Evolutionary conservation across 2,113 vertebrate species (phyloP).

Genomic region (Gallinago undulata): DNA sequence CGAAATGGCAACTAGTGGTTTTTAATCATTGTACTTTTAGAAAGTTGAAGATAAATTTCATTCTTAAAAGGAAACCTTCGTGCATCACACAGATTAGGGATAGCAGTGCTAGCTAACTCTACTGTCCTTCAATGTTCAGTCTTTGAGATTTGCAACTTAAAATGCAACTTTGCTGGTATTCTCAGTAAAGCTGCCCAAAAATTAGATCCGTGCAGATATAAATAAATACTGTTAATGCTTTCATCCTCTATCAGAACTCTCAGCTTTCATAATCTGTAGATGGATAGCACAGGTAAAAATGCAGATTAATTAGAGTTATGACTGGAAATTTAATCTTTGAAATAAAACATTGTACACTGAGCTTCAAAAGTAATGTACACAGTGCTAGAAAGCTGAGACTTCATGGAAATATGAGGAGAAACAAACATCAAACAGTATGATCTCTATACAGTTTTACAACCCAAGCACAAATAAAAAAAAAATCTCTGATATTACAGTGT

Average conservation of each 20-base stretch:
- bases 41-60: not conserved
- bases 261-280: not conserved
- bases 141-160: not conserved
- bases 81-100: not conserved
- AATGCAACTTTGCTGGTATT: not conserved
- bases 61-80: not conserved
- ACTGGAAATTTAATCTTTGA: conserved; percentile 12
- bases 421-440: not conserved
- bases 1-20: not conserved
- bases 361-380: not conserved
- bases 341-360: not conserved
- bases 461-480: not conserved
- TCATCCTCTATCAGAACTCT: not conserved
- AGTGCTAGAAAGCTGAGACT: not conserved
- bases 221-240: not conserved
- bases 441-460: not conserved
- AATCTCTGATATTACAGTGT: not conserved
- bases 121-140: not conserved
- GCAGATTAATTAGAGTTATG: not conserved
- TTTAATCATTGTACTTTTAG: not conserved
- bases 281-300: not conserved
- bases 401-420: not conserved
- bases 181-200: not conserved
- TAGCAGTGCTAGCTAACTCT: not conserved
- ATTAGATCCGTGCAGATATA: not conserved